phyloP scores from a whole-genome alignment of 2,113 vertebrate species.

The Vulpes ferrilata region DNA sequence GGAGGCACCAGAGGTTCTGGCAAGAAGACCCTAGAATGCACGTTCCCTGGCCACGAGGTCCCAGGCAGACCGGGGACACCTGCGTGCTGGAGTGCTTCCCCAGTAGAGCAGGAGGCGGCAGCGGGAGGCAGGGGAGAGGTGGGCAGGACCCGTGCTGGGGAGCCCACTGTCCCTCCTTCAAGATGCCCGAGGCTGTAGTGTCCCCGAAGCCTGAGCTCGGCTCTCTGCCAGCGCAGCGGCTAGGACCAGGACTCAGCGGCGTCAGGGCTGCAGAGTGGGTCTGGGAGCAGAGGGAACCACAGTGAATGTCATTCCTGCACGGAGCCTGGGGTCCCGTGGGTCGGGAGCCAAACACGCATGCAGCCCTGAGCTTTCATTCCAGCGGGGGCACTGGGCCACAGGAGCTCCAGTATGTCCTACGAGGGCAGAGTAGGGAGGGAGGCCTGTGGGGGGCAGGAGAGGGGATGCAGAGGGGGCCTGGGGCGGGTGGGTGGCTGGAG shows the following conservation, averaged over 20 bases:
- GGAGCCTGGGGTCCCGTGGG: not conserved
- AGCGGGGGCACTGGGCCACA: rapidly evolving
- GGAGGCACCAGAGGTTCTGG: not conserved
- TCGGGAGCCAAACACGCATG: not conserved
- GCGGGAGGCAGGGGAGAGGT: not conserved
- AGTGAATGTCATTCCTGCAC: rapidly evolving
- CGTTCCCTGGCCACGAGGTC: not conserved
- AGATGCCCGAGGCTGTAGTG: not conserved
- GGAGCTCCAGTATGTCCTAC: not conserved
- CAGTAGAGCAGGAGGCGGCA: rapidly evolving
- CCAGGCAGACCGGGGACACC: not conserved
- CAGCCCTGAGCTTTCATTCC: not conserved
- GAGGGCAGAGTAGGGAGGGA: not conserved
- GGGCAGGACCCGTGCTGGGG: too few relatives aligned
- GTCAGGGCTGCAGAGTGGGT: rapidly evolving
- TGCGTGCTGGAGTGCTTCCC: rapidly evolving
- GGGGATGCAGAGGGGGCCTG: not conserved
- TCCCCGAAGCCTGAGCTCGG: not conserved
- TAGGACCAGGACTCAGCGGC: too few relatives aligned
- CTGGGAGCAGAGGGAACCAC: rapidly evolving
- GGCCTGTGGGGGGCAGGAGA: not conserved
- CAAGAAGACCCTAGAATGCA: not conserved
- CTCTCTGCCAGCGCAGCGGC: not conserved
- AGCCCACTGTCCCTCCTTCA: not conserved
- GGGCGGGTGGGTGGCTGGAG: not conserved